Evolutionary conservation across 2,888 invertebrate species (phyloP), one percentile per base, ranked within the genome.

Genomic region (Protophormia terraenovae): DNA sequence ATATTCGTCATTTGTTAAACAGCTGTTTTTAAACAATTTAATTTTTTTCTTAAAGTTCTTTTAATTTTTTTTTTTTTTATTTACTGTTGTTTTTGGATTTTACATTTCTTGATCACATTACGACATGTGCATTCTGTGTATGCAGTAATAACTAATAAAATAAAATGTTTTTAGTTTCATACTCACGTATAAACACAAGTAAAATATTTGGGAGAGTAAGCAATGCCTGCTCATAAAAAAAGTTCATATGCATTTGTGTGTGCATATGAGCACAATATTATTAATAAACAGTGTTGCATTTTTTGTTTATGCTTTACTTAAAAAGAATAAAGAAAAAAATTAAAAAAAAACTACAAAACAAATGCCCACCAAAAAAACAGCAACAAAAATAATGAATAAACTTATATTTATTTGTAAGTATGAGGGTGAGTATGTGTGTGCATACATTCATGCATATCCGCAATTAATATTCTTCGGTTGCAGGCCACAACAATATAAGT

Each of bases 391-490:
- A 38, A 19, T 35, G 38, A 47, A 45, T 14, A 53, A 38, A 77
- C 6, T 32, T 19, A 1, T 24, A 47, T 60, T 19, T 47, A 50
- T 50, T 10, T 62, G 62, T 38, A n/a, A n/a, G n/a, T n/a, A 35
- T 19, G 62, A 16, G 60, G 14, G 78, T 45, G 41, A 60, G 24
- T 55, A 60, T 19, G 7, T 32, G 16, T n/a, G n/a, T n/a, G 7
- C 45, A 45, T 8, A 12, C 24, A 41, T 50, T 24, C 19, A n/a
- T 38, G 14, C n/a, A 32, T 16, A 81, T 81, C 72, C 76, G 60
- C 80, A 72, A 77, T 81, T 81, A 81, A 72, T 76, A 79, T 80
- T 72, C 60, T 77, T 69, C 38, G 27, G 38, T 75, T 81, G 67
- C 75, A 38, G 72, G 66, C 66, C 80, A 55, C 53, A 72, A 55